Evolutionary conservation across 2,888 invertebrate genomes (phyloP), one percentile per base, ranked within the genome.

Genomic region (Drosophila limbata): DNA sequence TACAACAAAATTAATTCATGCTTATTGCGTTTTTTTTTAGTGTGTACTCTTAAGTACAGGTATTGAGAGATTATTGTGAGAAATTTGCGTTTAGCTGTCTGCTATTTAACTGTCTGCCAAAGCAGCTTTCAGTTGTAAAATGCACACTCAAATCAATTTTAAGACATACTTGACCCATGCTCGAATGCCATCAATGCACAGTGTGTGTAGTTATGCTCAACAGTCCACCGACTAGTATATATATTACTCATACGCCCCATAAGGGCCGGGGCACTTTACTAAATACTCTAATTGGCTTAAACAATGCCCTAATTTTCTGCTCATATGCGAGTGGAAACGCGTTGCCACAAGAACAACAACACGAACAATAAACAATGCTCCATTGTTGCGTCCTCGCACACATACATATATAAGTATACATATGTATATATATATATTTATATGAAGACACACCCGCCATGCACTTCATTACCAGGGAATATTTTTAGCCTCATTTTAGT

Each of bases 401-500:
- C 35, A 50, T 4, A 19, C 8, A 19, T 17, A 17, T 5, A 39
- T 3, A 33, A 10, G 13, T 13, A 28, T 28, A 17, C 19, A 13
- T 52, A 31, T 15, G 15, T 28, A 25, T 3, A 1, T 40, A 25
- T 17, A 31, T 15, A 19, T 21, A n/a, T 19, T 19, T 11, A n/a
- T n/a, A 33, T 55, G 10, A 53, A 37, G 42, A 72, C 66, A 74
- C 66, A 70, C 60, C 50, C 45, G 69, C 45, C 55, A 68, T 75
- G 75, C 76, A 85, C 79, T 89, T 86, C 82, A 88, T 89, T 84
- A 88, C 72, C 69, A 60, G 81, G 62, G 79, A 82, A 84, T 87
- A 84, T 87, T 87, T 87, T 79, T 84, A 84, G 80, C 82, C 89
- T 84, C 89, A 84, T 84, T 85, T 85, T 69, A 75, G 77, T 73